Evolutionary conservation across 2,113 vertebrate species (phyloP).

Genomic region (Buteo buteo): DNA sequence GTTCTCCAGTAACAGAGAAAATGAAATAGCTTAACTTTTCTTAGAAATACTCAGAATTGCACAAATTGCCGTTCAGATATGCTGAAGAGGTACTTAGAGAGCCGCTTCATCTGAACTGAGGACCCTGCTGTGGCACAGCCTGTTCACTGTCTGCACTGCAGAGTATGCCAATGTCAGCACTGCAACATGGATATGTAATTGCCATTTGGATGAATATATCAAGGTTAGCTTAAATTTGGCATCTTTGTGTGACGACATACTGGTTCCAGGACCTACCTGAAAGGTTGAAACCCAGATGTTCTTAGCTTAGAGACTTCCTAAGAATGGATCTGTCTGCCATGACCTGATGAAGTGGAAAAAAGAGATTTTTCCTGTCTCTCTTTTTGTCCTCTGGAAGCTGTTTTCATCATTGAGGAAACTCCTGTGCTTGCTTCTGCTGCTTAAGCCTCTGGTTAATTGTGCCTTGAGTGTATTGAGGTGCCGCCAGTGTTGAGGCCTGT

Average conservation of each 20-base stretch:
- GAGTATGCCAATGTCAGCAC: background rate
- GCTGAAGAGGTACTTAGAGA: background rate
- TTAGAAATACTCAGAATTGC: background rate
- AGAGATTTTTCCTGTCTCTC: background rate
- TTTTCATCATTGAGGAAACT: background rate
- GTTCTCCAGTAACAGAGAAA: background rate
- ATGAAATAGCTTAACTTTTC: background rate
- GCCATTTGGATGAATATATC: background rate
- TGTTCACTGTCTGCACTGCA: background rate
- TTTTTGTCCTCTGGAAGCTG: background rate
- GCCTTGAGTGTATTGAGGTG: background rate
- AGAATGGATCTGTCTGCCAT: background rate
- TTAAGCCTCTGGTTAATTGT: background rate
- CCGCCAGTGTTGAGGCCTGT: background rate
- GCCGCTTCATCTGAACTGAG: background rate
- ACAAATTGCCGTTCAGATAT: background rate
- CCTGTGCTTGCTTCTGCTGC: background rate
- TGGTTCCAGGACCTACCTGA: background rate
- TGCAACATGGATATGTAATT: background rate
- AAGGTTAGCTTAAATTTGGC: background rate
- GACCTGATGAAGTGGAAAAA: background rate
- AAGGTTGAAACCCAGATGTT: background rate
- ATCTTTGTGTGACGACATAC: background rate
- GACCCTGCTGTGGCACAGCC: background rate
- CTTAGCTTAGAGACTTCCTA: background rate